Conservation (phyloP, 2,888 invertebrate species). For the Philopedon plagiatum region DNA sequence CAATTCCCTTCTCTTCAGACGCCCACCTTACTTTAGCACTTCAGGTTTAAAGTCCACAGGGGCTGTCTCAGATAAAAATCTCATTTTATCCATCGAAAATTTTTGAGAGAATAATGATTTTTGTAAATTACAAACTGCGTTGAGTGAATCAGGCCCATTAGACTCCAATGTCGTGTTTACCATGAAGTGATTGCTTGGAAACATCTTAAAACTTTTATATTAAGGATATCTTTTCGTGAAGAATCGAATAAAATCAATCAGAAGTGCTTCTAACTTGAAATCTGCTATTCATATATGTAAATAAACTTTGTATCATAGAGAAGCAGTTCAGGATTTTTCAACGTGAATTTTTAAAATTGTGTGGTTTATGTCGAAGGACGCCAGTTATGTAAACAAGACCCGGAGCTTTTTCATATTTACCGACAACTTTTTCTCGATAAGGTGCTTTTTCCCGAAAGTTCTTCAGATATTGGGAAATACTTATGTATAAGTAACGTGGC, state of each 20-base stretch:
- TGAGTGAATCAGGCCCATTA: no score
- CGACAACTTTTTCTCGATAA: slow-evolving; percentile 29
- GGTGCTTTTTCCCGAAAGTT: not conserved
- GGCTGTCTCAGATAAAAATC: no score
- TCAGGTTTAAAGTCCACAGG: no score
- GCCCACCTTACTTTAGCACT: no score
- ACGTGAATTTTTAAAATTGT: slow-evolving; percentile 36
- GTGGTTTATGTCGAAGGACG: slow-evolving; percentile 27
- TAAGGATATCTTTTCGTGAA: not conserved
- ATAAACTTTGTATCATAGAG: slow-evolving; percentile 38
- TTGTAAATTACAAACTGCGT: no score
- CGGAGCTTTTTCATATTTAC: slow-evolving; percentile 33
- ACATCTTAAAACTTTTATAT: not conserved
- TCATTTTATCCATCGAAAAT: no score
- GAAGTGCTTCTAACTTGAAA: slow-evolving; percentile 16
- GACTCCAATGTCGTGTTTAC: not conserved
- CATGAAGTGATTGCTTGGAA: not conserved
- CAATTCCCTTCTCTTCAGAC: no score
- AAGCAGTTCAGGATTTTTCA: slow-evolving; percentile 30
- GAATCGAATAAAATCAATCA: slow-evolving; percentile 18
- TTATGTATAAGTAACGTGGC: not conserved
- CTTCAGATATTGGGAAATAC: slow-evolving; percentile 7
- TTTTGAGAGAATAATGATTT: no score
- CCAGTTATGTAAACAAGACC: slow-evolving; percentile 36
- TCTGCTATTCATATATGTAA: slow-evolving; percentile 43